These are phyloP conservation scores for Bolinopsis microptera DNA, from an alignment of 37 sponge, comb jelly and placozoan genomes.

Conservation along the genomic window DNA sequence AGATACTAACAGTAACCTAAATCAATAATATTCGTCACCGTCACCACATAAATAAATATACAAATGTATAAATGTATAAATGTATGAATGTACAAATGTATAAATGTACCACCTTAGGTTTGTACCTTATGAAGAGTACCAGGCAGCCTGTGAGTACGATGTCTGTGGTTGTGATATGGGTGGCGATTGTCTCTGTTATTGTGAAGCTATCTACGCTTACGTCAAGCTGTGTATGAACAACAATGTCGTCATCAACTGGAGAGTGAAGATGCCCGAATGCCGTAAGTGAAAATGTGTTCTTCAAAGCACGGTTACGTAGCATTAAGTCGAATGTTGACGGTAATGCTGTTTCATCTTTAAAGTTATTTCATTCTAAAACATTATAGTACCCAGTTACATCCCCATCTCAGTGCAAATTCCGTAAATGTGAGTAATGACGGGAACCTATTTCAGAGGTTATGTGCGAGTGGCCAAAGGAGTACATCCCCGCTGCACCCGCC, in stretches of 20 bases:
- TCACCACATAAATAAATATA: too few relatives aligned
- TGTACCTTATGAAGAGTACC: slow-evolving; percentile 44
- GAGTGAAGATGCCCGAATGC: slow-evolving; percentile 58
- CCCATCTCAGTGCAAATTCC: too few relatives aligned
- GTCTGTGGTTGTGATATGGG: slow-evolving; percentile 67
- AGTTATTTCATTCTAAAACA: too few relatives aligned
- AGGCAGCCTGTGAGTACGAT: slow-evolving; percentile 65
- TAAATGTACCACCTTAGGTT: slow-evolving; percentile 36
- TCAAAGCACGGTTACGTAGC: too few relatives aligned
- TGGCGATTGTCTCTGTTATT: slow-evolving; percentile 65
- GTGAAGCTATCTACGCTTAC: slow-evolving; percentile 63
- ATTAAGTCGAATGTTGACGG: too few relatives aligned
- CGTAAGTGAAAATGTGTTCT: slow-evolving; percentile 2
- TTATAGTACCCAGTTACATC: too few relatives aligned
- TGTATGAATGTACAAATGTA: too few relatives aligned
- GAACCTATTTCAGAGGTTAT: slow-evolving; percentile 62
- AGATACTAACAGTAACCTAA: too few relatives aligned
- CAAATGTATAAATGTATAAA: too few relatives aligned
- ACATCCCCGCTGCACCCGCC: slow-evolving; percentile 29
- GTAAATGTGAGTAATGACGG: too few relatives aligned
- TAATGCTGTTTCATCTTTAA: too few relatives aligned
- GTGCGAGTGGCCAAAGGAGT: slow-evolving; percentile 65
- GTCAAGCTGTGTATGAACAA: slow-evolving; percentile 25
- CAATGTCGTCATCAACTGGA: slow-evolving; percentile 63
- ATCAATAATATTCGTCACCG: too few relatives aligned